Base-by-base conservation (phyloP, 2,113 vertebrate genomes). In the Hirundichthys speculiger region DNA sequence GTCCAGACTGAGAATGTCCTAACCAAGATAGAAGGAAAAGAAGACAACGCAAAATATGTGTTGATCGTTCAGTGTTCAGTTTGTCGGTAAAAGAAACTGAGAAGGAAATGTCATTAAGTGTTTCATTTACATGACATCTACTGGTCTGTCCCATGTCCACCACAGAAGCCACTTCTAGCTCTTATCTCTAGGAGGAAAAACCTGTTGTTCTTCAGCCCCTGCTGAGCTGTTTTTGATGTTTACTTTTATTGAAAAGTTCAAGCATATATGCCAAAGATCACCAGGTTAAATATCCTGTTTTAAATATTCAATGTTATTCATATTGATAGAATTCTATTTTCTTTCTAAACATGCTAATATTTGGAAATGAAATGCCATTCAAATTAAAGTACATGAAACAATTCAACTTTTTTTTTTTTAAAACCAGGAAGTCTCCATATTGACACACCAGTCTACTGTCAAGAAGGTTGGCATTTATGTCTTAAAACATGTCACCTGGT, bases 361-460 rank as follows among this genome's bases (percentile, higher is more conserved):
- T 41, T 15, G 7, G 40, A 15, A 15, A 41, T 41, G 14, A 41
- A 16, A 41, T 41, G 40, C 16, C 16, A 5, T 16, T 15, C 40
- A 5, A 15, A 41, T 41, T 41, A 41, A 5, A 16, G 4, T 5
- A 41, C 13, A 15, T 1, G 16, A 16, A 15, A 41, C 14, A 41
- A 45, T 45, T 3, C 10, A 11, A 45, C 43, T 11, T 8, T 45
- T 41, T 41, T 15, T 13, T 1, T 45, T 45, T 45, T 34, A 34
- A 34, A 1, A 25, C 43, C 20, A 6, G 9, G 13, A 55, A 50
- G 19, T 48, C 41, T 20, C 21, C 25, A 64, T 13, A 39, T 4
- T 70, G 57, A 56, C 62, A 67, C 49, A 34, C 45, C 46, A 21
- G 16, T 49, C 48, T 63, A 39, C 61, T 74, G 65, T 62, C 60